Conservation (phyloP, 2,888 invertebrate genomes). For the Deroplatys truncata region DNA sequence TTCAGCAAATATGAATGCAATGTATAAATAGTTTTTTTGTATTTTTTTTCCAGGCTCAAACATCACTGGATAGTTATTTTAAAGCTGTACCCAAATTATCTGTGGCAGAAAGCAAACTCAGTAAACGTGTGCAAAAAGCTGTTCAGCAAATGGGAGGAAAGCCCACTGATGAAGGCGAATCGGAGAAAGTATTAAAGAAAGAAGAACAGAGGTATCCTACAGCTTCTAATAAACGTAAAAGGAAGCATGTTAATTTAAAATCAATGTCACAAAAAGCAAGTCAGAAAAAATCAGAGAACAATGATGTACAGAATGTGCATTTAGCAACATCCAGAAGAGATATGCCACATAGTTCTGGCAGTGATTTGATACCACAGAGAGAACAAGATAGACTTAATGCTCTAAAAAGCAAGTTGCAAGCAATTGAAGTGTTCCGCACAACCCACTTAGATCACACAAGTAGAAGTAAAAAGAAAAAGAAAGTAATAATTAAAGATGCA, state of each 20-base stretch:
- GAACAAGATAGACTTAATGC: conserved; percentile 61
- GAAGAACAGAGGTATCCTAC: neutral
- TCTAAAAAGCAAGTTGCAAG: conserved; percentile 65
- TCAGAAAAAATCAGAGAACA: neutral
- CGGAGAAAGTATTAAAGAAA: conserved; percentile 20
- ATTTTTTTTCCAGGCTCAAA: conserved; percentile 51
- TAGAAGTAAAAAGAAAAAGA: conserved; percentile 43
- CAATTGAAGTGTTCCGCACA: conserved; percentile 69
- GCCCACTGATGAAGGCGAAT: conserved; percentile 30
- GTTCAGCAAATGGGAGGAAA: conserved; percentile 59
- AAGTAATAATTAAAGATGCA: conserved; percentile 45
- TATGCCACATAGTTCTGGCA: neutral
- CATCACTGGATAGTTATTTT: conserved; percentile 69
- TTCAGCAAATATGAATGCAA: neutral
- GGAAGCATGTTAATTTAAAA: neutral
- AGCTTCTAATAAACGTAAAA: neutral
- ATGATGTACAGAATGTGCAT: neutral
- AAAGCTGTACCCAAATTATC: conserved; percentile 56
- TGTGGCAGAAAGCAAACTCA: conserved; percentile 60
- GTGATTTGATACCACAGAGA: conserved; percentile 68
- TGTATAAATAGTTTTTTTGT: conserved; percentile 19
- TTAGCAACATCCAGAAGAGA: neutral
- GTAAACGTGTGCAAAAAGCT: conserved; percentile 77
- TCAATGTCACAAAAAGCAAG: neutral
- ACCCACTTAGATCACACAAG: conserved; percentile 55